These are phyloP conservation scores for Omphaloscelis lunosa DNA, from an alignment of 2,888 invertebrate species.

Conservation along the genomic window DNA sequence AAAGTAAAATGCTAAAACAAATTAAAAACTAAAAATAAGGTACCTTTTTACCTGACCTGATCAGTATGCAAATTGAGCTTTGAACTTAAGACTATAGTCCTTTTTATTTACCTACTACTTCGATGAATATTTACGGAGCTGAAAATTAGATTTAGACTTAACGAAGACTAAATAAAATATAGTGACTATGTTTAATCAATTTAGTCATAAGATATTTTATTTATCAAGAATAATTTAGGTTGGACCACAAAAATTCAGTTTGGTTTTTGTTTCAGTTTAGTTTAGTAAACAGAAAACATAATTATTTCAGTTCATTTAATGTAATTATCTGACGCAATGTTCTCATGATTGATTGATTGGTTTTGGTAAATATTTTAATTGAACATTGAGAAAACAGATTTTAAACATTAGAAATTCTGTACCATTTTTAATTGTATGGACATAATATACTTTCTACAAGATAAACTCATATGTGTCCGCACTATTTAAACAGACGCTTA, in stretches of 20 bases:
- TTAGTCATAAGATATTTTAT: slow-evolving; percentile 18
- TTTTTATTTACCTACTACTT: slow-evolving; percentile 21
- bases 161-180: slow-evolving; percentile 28
- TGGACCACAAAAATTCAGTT: background rate
- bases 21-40: background rate
- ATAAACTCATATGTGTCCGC: background rate
- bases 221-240: background rate
- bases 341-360: slow-evolving; percentile 11
- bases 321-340: slow-evolving; percentile 4
- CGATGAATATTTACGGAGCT: slow-evolving; percentile 44
- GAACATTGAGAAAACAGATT: background rate
- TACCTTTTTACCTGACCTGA: background rate
- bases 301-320: slow-evolving; percentile 18
- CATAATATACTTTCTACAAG: background rate
- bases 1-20: background rate
- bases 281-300: slow-evolving; percentile 12
- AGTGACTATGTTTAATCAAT: slow-evolving; percentile 7
- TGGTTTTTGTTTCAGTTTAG: background rate
- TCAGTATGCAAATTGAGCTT: slow-evolving; percentile 40
- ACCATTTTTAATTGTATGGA: background rate
- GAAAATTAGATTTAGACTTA: slow-evolving; percentile 29
- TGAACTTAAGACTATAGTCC: slow-evolving; percentile 4
- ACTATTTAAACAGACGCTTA: background rate
- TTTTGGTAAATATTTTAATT: slow-evolving; percentile 14
- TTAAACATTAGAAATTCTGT: background rate